These are phyloP conservation scores for Malurus splendens DNA, from an alignment of 2,797 vertebrate genomes.

Conservation along the genomic window DNA sequence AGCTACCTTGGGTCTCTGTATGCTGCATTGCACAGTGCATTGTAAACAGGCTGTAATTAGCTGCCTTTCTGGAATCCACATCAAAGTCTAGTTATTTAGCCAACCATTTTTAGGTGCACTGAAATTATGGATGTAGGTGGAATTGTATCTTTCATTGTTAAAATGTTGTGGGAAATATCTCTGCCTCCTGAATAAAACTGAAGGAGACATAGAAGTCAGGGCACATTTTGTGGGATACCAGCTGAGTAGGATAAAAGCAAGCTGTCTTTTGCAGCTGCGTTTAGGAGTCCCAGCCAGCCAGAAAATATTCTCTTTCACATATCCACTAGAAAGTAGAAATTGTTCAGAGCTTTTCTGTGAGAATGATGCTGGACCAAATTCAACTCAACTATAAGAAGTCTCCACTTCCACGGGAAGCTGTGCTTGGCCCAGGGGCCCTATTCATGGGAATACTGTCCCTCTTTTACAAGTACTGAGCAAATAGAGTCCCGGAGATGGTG, in stretches of 20 bases:
- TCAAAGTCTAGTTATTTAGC: slow-evolving; percentile 1
- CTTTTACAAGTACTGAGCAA: slow-evolving; percentile 35
- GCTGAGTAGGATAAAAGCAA: slow-evolving; percentile 48
- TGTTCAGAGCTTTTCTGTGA: slow-evolving; percentile 50
- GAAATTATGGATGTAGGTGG: background rate
- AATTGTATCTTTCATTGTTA: background rate
- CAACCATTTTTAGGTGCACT: background rate
- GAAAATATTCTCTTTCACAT: slow-evolving; percentile 55
- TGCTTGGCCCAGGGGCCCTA: slow-evolving; percentile 43
- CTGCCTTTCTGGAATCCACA: background rate
- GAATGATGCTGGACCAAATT: slow-evolving; percentile 42
- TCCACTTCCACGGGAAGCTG: slow-evolving; percentile 45
- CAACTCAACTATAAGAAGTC: slow-evolving; percentile 34
- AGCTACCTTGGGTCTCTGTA: background rate
- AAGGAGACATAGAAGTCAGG: background rate
- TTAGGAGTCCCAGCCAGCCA: slow-evolving; percentile 26
- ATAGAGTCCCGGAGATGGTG: slow-evolving; percentile 23
- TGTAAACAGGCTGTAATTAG: slow-evolving; percentile 1
- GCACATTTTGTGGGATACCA: slow-evolving; percentile 11
- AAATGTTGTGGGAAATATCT: background rate
- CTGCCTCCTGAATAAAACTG: background rate
- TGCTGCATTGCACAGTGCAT: background rate
- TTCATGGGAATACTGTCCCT: slow-evolving; percentile 56
- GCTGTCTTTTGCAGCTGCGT: slow-evolving; percentile 48
- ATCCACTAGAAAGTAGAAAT: slow-evolving; percentile 55